phyloP scores from a whole-genome alignment of 1,140 invertebrate species.

The Ceratoteleas bidentatus region DNA sequence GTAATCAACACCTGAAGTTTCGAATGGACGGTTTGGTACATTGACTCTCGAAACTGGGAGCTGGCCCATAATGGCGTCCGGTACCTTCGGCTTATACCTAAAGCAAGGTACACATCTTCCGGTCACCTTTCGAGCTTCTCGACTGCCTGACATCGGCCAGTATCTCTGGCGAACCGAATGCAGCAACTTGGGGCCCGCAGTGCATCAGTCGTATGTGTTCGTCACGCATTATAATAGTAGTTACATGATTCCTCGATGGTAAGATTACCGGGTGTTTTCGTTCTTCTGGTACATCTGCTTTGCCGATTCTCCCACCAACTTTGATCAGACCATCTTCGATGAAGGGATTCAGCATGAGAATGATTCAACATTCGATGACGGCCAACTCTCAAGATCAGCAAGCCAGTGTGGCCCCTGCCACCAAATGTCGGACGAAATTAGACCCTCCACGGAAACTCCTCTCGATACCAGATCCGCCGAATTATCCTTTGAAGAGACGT shows the following conservation, averaged over 20 bases:
- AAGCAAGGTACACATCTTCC: too few species aligned
- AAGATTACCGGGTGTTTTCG: neutral
- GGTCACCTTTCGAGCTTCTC: neutral
- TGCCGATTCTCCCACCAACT: neutral
- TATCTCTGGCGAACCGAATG: neutral
- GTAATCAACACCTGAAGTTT: neutral
- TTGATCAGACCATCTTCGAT: neutral
- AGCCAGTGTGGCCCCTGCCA: conserved; percentile 62
- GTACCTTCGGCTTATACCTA: too few species aligned
- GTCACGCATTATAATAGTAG: neutral
- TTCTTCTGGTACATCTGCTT: neutral
- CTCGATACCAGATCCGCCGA: conserved; percentile 26
- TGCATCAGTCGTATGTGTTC: neutral
- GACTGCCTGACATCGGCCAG: neutral
- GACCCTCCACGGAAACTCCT: conserved; percentile 6
- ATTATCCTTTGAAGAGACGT: conserved; percentile 22
- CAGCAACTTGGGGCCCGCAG: neutral
- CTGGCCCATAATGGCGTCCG: too few species aligned
- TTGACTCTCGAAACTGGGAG: too few species aligned
- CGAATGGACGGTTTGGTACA: too few species aligned
- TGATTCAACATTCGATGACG: neutral
- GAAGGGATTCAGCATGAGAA: neutral
- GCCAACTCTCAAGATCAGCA: neutral
- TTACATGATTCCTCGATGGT: neutral
- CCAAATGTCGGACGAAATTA: conserved; percentile 49